phyloP scores from a whole-genome alignment of 2,888 invertebrate species.

The Tenthredo mesomela region DNA sequence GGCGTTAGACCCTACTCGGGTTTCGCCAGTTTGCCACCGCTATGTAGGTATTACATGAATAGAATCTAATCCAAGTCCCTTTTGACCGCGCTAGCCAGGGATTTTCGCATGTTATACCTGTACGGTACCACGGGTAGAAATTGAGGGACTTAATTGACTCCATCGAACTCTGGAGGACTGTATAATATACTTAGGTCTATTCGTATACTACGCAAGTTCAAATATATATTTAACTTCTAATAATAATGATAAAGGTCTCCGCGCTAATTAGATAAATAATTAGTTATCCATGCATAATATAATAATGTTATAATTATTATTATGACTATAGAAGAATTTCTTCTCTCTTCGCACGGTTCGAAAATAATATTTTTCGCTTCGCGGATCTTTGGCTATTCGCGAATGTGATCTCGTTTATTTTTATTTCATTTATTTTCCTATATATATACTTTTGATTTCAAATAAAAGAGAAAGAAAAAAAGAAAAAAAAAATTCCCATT shows the following conservation, averaged over 20 bases:
- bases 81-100: conserved; percentile 26
- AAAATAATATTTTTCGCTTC: not conserved
- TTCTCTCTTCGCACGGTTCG: not conserved
- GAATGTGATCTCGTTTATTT: not conserved
- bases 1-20: conserved; percentile 17
- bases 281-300: no score
- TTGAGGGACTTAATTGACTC: conserved; percentile 34
- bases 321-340: not conserved
- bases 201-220: not conserved
- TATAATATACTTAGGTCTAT: not conserved
- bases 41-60: conserved; percentile 33
- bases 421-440: not conserved
- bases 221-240: not conserved
- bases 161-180: conserved; percentile 19
- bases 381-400: not conserved
- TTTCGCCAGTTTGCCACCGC: conserved; percentile 22
- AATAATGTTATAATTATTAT: not conserved
- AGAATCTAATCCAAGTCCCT: conserved; percentile 18
- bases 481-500: not conserved
- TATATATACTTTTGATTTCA: not conserved
- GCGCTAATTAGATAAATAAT: not conserved
- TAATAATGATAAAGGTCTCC: not conserved
- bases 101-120: not conserved
- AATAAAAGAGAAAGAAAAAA: not conserved
- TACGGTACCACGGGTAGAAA: not conserved